Evolutionary conservation across 1,140 invertebrate genomes (phyloP), one percentile per base, ranked within the genome.

Genomic region (Tetranychus cinnabarinus): DNA sequence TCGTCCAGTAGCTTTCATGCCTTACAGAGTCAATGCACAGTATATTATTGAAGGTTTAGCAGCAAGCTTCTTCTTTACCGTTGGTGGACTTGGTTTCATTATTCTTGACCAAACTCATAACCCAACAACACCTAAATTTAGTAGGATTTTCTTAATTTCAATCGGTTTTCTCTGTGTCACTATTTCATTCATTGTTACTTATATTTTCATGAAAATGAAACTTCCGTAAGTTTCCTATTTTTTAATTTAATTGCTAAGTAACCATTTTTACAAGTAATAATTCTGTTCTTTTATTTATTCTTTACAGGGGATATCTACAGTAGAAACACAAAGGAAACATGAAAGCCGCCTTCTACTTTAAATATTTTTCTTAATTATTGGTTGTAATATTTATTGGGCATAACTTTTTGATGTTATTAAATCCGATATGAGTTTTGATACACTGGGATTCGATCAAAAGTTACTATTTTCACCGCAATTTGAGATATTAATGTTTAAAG

Each of bases 121-220:
- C 65, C 86, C 88, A 0, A 80, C 84, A 1, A 93, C 86, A 45
- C 88, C 88, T 1, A 89, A 89, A 75, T 75, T 96, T 1, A 97
- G 97, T 69, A 77, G 90, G 65, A 81, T 96, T 66, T 75, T 98
- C 12, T 76, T 97, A 7, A 88, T 92, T 48, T 84, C 82, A 62
- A 82, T 97, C 63, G 92, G 91, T 61, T 93, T 95, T 71, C 79
- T 90, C 37, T 89, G 88, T 66, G 85, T 97, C 63, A 71, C 93
- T 45, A 81, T 97, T 1, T 93, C 91, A 23, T 97, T 95, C 72
- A 85, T 91, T 65, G 90, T 89, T 56, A 96, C 90, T 63, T 91
- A 90, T 82, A 85, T 97, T 58, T 98, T 98, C 69, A 98, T 98
- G 92, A 80, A 88, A 69, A 97, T 98, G 85, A 98, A 98, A 76